phyloP scores from a whole-genome alignment of 53 echinoderm and acorn worm species.

The Holothuria scabra region DNA sequence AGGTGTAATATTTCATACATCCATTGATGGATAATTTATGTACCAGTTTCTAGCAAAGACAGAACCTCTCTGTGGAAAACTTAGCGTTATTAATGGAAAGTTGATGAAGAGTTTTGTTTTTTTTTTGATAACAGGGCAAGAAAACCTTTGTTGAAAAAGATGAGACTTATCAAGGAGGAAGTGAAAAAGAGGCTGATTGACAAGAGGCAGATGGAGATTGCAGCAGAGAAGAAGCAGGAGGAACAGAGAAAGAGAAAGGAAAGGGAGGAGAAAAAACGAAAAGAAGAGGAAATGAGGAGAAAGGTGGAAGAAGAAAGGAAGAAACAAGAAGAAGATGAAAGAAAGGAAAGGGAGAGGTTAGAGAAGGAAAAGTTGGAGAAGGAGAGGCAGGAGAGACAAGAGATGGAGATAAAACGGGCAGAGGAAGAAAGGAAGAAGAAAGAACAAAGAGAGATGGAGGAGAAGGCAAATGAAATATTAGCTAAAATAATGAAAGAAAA shows the following conservation, averaged over 20 bases:
- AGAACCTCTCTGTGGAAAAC: neutral
- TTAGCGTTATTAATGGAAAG: neutral
- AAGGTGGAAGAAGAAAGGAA: slow-evolving; percentile 17
- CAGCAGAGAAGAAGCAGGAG: slow-evolving; percentile 66
- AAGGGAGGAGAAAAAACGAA: slow-evolving; percentile 72
- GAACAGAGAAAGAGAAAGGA: slow-evolving; percentile 82
- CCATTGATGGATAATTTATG: neutral
- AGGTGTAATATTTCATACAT: too few species aligned
- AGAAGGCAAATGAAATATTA: slow-evolving; percentile 70
- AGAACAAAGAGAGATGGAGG: slow-evolving; percentile 50
- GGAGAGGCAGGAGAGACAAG: slow-evolving; percentile 32
- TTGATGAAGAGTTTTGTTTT: neutral
- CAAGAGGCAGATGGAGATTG: slow-evolving; percentile 89
- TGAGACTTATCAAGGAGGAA: slow-evolving; percentile 71
- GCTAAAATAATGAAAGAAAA: slow-evolving; percentile 65
- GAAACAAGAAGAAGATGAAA: slow-evolving; percentile 37
- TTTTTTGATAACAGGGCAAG: slow-evolving; percentile 63
- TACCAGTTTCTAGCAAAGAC: too few species aligned
- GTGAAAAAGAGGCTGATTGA: slow-evolving; percentile 66
- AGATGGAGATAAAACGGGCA: slow-evolving; percentile 18
- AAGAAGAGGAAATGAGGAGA: slow-evolving; percentile 72
- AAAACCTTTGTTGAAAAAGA: slow-evolving; percentile 70
- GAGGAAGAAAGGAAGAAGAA: slow-evolving; percentile 35
- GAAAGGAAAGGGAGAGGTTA: neutral
- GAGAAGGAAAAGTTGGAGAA: slow-evolving; percentile 25